These are phyloP conservation scores for Leptopilina syphax DNA, from an alignment of 2,888 invertebrate species.

Conservation along the genomic window DNA sequence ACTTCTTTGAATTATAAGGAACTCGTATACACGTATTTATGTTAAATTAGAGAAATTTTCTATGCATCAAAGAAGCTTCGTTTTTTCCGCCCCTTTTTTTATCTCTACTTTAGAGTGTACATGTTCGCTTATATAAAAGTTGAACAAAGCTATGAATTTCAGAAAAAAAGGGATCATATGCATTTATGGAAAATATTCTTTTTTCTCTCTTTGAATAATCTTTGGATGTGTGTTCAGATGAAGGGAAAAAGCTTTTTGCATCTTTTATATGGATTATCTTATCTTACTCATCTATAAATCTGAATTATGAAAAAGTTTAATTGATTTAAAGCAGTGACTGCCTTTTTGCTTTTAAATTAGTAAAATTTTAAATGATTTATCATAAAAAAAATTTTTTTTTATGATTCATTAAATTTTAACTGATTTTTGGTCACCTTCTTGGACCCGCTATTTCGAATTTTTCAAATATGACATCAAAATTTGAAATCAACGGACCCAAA, in stretches of 20 bases:
- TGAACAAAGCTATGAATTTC: background rate
- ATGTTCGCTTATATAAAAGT: background rate
- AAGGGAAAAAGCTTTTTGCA: slow-evolving; percentile 2
- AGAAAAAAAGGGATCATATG: background rate
- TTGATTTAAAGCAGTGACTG: too few relatives aligned
- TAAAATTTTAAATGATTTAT: too few relatives aligned
- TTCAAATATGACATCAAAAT: too few relatives aligned
- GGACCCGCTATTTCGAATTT: too few relatives aligned
- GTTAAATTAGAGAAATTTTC: slow-evolving; percentile 20
- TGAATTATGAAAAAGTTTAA: too few relatives aligned
- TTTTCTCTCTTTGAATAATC: background rate
- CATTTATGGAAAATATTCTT: background rate
- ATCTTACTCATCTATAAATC: too few relatives aligned
- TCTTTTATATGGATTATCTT: background rate
- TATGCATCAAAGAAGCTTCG: background rate
- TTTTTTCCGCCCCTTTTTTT: background rate
- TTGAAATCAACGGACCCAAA: too few relatives aligned
- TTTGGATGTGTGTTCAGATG: background rate
- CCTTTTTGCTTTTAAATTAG: too few relatives aligned
- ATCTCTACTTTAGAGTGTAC: background rate
- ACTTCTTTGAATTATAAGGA: slow-evolving; percentile 3
- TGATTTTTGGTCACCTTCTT: too few relatives aligned
- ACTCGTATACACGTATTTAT: slow-evolving; percentile 5
- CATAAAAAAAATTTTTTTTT: too few relatives aligned
- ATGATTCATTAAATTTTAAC: too few relatives aligned